Percentiles rank a stretch among this genome's conserved stretches.
Evolutionary conservation across 2,888 invertebrate genomes (phyloP).

Genomic region (Ceramica pisi): DNA sequence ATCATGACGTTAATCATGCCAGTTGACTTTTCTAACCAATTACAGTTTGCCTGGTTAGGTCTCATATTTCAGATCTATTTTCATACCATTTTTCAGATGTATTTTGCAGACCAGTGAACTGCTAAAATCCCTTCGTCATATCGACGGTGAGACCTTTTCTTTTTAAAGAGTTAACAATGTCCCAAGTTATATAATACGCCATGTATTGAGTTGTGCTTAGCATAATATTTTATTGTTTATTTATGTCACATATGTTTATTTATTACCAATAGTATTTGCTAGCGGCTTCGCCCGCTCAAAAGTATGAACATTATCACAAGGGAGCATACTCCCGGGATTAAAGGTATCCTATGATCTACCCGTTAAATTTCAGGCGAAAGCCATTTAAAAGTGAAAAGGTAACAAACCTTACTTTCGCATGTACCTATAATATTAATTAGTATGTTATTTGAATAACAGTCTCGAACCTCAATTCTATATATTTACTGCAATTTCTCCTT

Average conservation of each 20-base stretch:
- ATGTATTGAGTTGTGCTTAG: neutral
- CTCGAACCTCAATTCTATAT: neutral
- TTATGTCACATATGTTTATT: neutral
- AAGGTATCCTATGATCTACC: no score
- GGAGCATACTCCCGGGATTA: no score
- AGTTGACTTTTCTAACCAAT: neutral
- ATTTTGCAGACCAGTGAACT: conserved; percentile 24
- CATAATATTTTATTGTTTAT: neutral
- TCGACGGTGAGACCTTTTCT: conserved; percentile 6
- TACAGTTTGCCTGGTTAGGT: neutral
- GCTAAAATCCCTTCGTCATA: neutral
- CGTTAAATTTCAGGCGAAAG: no score
- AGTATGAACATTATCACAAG: no score
- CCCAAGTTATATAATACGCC: neutral
- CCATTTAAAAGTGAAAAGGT: no score
- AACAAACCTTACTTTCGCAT: no score
- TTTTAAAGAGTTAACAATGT: neutral
- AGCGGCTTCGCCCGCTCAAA: no score
- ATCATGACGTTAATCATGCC: neutral
- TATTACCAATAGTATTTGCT: no score
- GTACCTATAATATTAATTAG: no score
- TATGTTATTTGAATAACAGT: neutral
- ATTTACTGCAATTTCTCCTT: neutral
- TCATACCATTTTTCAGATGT: conserved; percentile 5
- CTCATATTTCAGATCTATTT: neutral